Base-by-base conservation (phyloP, 2,797 vertebrate genomes). In the Cetoscarus ocellatus region DNA sequence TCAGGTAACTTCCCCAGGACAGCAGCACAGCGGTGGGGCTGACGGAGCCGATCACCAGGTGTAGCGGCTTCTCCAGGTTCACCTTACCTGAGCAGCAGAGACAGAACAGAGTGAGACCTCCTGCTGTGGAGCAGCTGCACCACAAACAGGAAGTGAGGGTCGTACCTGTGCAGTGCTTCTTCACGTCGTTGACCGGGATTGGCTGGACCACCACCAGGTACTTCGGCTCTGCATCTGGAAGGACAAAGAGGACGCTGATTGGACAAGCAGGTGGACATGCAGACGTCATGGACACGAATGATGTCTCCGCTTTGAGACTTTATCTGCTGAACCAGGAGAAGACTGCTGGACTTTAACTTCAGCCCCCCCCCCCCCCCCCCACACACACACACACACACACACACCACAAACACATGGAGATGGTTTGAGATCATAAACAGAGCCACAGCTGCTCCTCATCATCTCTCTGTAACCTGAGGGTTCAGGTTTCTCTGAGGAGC, bases 121-220 rank as follows among this genome's bases (percentile, higher is more conserved):
- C 36, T 6, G 27, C 4, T 1, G 12, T 1, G 3, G 5, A 45
- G 43, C 13, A 45, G 43, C 43, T 45, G n/a, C n/a, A n/a, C n/a
- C 14, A 1, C 13, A 3, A 3, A n/a, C 57, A 50, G 47, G 68
- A 42, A 39, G 61, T 0, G 0, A 3, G 3, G 0, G 4, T 3
- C 9, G 3, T 74, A 95, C 94, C 94, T 86, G 93, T 94, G 80
- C 94, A 95, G 39, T 91, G 92, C 35, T 94, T 95, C 85, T 94
- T 93, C 44, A 93, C 80, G 4, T 94, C 83, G 15, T 93, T 93
- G 88, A 82, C 67, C 0, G 94, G 96, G 73, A 95, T 95, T 1
- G 97, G 94, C 85, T 96, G 94, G 40, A 99, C 95, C 0, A 96
- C 96, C 61, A 99, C 95, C 85, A 99, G 93, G 81, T 98, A 99